phyloP scores from a whole-genome alignment of 2,113 vertebrate species.

The Mus musculus region GRCm39 chr5:41301501-41302000 shows the following conservation, averaged over 20 bases:
- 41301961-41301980: not conserved
- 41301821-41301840: not conserved
- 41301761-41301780: not conserved
- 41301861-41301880: not conserved
- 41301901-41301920: not conserved
- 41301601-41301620: not conserved
- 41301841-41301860: not conserved
- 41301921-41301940: not conserved
- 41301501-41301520: too few relatives aligned
- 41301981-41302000: not conserved
- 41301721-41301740: not conserved
- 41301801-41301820: not conserved
- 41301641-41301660: not conserved
- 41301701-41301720: not conserved
- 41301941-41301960: not conserved
- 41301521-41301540: not conserved
- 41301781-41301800: not conserved
- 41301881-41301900: not conserved
- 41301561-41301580: not conserved
- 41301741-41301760: not conserved
- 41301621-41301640: not conserved
- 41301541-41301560: not conserved
- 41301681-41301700: too few relatives aligned
- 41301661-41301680: not conserved
- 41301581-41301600: not conserved